phyloP scores from a whole-genome alignment of 2,113 vertebrate genomes.

The Taxidea taxus region DNA sequence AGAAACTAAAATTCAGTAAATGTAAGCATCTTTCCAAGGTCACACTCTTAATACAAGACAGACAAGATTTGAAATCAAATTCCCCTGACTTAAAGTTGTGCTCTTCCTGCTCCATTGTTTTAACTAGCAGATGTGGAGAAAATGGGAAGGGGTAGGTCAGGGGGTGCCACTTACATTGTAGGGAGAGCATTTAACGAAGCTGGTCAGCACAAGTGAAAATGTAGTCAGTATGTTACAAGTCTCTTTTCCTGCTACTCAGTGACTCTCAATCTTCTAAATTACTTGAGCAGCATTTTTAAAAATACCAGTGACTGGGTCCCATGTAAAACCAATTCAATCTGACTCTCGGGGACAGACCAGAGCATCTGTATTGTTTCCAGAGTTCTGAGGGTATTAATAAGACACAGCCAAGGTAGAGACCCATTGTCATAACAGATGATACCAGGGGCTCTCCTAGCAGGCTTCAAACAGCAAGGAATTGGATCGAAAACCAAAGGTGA shows the following conservation, averaged over 20 bases:
- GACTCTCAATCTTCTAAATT: background rate
- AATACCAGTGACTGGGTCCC: background rate
- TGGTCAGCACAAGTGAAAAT: background rate
- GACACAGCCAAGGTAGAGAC: background rate
- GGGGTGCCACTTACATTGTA: accelerated
- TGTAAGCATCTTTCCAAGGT: background rate
- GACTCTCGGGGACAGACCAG: background rate
- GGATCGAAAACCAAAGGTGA: background rate
- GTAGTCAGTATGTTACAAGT: background rate
- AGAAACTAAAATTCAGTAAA: constrained; percentile 1
- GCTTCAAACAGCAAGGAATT: background rate
- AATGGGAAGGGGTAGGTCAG: background rate
- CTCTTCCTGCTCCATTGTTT: background rate
- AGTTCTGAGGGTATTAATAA: background rate
- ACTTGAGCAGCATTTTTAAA: background rate
- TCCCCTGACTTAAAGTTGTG: background rate
- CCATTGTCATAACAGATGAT: background rate
- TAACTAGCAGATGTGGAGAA: background rate
- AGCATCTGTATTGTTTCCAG: background rate
- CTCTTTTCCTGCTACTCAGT: background rate
- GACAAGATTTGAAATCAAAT: constrained; percentile 13
- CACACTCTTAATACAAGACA: background rate
- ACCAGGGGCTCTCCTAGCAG: background rate
- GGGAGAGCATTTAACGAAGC: background rate
- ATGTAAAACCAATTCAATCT: background rate